phyloP scores from a whole-genome alignment of 2,888 invertebrate genomes.

The Choreutis nemorana region DNA sequence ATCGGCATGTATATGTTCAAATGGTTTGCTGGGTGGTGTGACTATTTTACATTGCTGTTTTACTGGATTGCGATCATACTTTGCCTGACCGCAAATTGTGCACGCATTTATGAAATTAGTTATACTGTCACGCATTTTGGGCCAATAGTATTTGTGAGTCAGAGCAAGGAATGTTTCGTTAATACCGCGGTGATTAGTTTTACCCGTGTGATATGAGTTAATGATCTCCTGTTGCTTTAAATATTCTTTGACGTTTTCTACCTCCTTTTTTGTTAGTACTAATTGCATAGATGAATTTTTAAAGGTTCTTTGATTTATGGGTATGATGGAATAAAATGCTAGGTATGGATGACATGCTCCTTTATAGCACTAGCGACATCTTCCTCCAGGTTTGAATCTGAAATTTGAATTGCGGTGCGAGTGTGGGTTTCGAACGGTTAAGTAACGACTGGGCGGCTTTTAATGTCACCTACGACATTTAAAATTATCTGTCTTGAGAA shows the following conservation, averaged over 20 bases:
- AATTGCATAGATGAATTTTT: constrained; percentile 8
- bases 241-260: constrained; percentile 9
- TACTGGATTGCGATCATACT: constrained; percentile 14
- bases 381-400: neutral
- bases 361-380: neutral
- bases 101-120: constrained; percentile 16
- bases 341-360: neutral
- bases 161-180: constrained; percentile 11
- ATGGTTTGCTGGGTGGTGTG: constrained; percentile 4
- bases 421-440: constrained; percentile 2
- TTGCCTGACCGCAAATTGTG: constrained; percentile 8
- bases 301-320: neutral
- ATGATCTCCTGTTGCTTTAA: constrained; percentile 7
- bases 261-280: constrained; percentile 4
- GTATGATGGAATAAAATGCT: neutral
- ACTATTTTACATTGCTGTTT: constrained; percentile 7
- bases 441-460: neutral
- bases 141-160: constrained; percentile 15
- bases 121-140: constrained; percentile 15
- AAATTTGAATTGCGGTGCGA: neutral
- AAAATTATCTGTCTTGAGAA: constrained; percentile 1
- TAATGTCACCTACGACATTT: neutral
- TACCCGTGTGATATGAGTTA: constrained; percentile 6
- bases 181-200: constrained; percentile 9
- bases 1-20: constrained; percentile 5